These are phyloP conservation scores for Elysia chlorotica DNA, from an alignment of 1,140 invertebrate genomes.

Conservation along the genomic window DNA sequence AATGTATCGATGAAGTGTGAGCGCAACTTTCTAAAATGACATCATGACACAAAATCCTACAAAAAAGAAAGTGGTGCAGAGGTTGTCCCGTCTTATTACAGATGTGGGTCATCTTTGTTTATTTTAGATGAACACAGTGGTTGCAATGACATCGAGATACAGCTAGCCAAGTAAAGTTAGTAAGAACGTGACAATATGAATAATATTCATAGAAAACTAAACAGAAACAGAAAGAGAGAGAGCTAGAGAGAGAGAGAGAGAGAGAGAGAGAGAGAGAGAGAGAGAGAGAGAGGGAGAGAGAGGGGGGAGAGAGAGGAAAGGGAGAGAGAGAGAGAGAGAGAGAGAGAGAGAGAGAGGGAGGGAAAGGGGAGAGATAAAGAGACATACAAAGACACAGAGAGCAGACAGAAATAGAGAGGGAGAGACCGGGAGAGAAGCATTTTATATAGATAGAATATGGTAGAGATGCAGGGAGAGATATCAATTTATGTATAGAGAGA, in stretches of 20 bases:
- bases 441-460: too few relatives aligned
- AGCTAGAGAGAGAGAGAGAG: neutral
- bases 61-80: too few relatives aligned
- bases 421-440: neutral
- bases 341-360: neutral
- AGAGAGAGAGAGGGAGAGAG: slow-evolving; percentile 6
- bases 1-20: too few relatives aligned
- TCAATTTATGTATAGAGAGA: neutral
- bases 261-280: neutral
- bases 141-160: too few relatives aligned
- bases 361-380: slow-evolving; percentile 1
- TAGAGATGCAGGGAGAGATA: neutral
- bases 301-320: neutral
- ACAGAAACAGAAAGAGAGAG: slow-evolving; percentile 17
- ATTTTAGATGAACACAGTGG: too few relatives aligned
- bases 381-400: neutral
- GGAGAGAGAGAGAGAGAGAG: slow-evolving; percentile 4
- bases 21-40: too few relatives aligned
- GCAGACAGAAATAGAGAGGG: slow-evolving; percentile 16
- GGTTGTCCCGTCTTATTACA: too few relatives aligned
- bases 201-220: too few relatives aligned
- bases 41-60: too few relatives aligned
- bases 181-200: too few relatives aligned
- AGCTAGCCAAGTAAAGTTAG: too few relatives aligned
- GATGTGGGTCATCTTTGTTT: too few relatives aligned